phyloP scores from a whole-genome alignment of 2,888 invertebrate species.

The Cryptocephalus moraei region DNA sequence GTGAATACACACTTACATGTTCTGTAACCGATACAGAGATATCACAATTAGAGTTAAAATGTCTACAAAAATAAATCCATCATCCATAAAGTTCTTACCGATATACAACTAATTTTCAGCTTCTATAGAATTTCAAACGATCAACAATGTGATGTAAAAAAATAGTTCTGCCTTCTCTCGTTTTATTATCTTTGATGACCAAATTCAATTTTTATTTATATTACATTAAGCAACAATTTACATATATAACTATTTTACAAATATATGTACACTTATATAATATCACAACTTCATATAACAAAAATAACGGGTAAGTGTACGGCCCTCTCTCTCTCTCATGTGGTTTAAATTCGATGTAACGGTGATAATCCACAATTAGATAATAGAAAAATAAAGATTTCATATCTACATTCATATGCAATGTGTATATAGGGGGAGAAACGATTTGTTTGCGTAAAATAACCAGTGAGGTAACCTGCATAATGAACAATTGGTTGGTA shows the following conservation, averaged over 20 bases:
- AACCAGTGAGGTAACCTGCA: conserved; percentile 30
- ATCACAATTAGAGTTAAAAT: neutral
- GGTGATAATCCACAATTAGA: conserved; percentile 1
- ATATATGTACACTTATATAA: conserved; percentile 12
- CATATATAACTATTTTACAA: conserved; percentile 9
- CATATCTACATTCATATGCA: neutral
- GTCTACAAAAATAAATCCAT: neutral
- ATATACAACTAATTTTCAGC: conserved; percentile 1
- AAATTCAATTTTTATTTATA: conserved; percentile 10
- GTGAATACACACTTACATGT: too few relatives aligned
- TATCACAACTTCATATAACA: conserved; percentile 14
- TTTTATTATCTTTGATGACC: neutral
- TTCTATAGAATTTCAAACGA: conserved; percentile 10
- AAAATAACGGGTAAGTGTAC: conserved; percentile 9
- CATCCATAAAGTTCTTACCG: too few relatives aligned
- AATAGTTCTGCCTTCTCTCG: conserved; percentile 11
- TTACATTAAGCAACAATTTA: conserved; percentile 8
- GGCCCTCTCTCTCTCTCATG: neutral
- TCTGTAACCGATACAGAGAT: neutral
- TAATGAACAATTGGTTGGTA: conserved; percentile 22
- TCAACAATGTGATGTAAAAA: conserved; percentile 17
- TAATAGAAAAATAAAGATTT: conserved; percentile 10
- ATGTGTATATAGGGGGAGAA: neutral
- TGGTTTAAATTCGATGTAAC: conserved; percentile 1
- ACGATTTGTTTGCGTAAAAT: conserved; percentile 16